Evolutionary conservation across 35 echinoderm and acorn worm species (phyloP), one percentile per base, ranked within the genome.

Genomic region (Eucidaris tribuloides): DNA sequence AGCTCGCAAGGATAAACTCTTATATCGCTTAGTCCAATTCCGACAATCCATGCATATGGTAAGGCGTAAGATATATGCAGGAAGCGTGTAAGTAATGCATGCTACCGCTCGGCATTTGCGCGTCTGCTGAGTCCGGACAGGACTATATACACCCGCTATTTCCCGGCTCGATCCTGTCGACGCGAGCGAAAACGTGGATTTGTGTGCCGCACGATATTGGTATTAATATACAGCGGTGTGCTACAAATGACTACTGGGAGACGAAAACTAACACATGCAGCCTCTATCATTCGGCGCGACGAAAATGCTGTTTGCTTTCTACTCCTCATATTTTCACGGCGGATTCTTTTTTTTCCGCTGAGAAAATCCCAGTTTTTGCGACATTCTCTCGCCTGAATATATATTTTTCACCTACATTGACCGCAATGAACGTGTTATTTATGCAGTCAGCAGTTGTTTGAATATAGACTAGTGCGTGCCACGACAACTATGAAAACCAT

Each of bases 361-460:
- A 74, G 44, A 74, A 42, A 33, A 33, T 74, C 68, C 38, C n/a
- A n/a, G n/a, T 74, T 74, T 74, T 74, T 33, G 68, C 68, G 68
- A 74, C 68, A 74, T 74, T 74, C 44, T 40, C 38, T 74, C 68
- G n/a, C n/a, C n/a, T n/a, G n/a, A n/a, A n/a, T n/a, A n/a, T n/a
- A 44, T 36, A 74, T 74, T 74, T 52, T 74, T 43, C 35, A 33
- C 68, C 13, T 74, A n/a, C 44, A 42, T 74, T 52, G 9, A 52
- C 68, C 35, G 22, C 37, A 31, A 23, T 15, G 68, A 44, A 74
- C 68, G 68, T 74, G 68, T 74, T 40, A 25, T 44, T 22, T 25
- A 74, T 44, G 68, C 33, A 44, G 24, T 44, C 68, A 22, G 68
- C 44, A 40, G 68, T 40, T 40, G 24, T 74, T 40, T 42, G 28